Conservation (phyloP, 2,113 vertebrate genomes). For the Castor canadensis region DNA sequence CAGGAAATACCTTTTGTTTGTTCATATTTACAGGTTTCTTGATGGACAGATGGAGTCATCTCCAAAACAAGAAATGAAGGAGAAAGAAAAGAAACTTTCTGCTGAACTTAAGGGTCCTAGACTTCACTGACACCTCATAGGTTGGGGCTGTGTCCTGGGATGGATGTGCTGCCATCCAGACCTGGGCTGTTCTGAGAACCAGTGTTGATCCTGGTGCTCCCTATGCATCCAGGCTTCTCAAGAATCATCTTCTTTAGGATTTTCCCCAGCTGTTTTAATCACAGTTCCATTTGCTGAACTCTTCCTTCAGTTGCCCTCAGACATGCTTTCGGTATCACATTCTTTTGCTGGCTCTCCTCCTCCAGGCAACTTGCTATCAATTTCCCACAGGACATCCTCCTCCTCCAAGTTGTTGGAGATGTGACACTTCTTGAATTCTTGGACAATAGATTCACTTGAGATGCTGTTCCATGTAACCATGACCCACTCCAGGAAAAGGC, state of each 20-base stretch:
- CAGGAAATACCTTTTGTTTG: neutral
- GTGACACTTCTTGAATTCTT: slow-evolving; percentile 76
- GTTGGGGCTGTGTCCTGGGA: neutral
- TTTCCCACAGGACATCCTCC: slow-evolving; percentile 69
- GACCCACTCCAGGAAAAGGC: slow-evolving; percentile 80
- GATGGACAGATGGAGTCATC: neutral
- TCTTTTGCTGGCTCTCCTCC: slow-evolving; percentile 62
- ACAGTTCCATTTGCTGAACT: slow-evolving; percentile 38
- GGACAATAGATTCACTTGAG: slow-evolving; percentile 74
- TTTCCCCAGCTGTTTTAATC: neutral
- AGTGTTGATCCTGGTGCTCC: neutral
- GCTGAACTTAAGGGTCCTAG: neutral
- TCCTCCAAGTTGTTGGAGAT: slow-evolving; percentile 78
- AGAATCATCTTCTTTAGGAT: neutral
- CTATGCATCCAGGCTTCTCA: neutral
- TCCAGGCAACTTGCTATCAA: slow-evolving; percentile 61
- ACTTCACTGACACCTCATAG: neutral
- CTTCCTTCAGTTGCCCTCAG: slow-evolving; percentile 27
- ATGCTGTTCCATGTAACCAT: slow-evolving; percentile 79
- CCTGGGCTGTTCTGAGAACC: neutral
- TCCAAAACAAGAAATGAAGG: neutral
- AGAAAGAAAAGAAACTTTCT: slow-evolving; percentile 10
- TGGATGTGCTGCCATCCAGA: neutral
- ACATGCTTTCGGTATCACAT: neutral
- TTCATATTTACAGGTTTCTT: slow-evolving; percentile 39